These are phyloP conservation scores for Porites evermanni DNA, from an alignment of 92 coral and sea anemone genomes.

Conservation along the genomic window DNA sequence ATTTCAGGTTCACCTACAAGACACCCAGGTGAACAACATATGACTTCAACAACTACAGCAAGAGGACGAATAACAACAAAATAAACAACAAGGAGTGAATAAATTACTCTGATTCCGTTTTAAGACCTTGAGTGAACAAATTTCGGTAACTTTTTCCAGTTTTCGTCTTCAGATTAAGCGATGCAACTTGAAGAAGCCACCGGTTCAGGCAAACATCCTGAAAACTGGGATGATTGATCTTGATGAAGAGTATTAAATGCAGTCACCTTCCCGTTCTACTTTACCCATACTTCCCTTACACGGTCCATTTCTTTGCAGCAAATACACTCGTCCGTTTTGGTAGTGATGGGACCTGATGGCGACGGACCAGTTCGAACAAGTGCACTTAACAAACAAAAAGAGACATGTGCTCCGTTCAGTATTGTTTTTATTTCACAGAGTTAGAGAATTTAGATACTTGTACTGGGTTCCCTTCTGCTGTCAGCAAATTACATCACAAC, in stretches of 20 bases:
- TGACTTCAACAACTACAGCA: too few relatives aligned
- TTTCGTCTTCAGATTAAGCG: conserved; percentile 3
- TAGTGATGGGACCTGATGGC: not conserved
- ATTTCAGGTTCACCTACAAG: too few relatives aligned
- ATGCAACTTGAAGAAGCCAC: conserved; percentile 1
- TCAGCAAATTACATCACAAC: not conserved
- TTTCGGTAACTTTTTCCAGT: not conserved
- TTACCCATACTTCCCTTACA: conserved; percentile 27
- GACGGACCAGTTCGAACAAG: conserved; percentile 31
- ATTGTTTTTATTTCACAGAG: not conserved
- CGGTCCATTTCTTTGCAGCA: conserved; percentile 50
- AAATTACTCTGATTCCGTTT: conserved; percentile 18
- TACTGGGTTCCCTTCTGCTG: too few relatives aligned
- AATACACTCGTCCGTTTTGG: conserved; percentile 45
- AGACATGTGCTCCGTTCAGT: not conserved
- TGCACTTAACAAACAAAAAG: not conserved
- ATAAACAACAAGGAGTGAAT: not conserved
- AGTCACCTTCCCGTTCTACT: not conserved
- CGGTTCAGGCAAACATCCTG: conserved; percentile 5
- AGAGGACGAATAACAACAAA: too few relatives aligned
- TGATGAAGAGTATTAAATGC: not conserved
- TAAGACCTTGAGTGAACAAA: conserved; percentile 10
- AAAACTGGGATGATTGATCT: not conserved
- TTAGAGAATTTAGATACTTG: not conserved
- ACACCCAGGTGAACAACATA: too few relatives aligned